These are phyloP conservation scores for Samia ricini DNA, from an alignment of 1,140 invertebrate genomes.

Conservation along the genomic window DNA sequence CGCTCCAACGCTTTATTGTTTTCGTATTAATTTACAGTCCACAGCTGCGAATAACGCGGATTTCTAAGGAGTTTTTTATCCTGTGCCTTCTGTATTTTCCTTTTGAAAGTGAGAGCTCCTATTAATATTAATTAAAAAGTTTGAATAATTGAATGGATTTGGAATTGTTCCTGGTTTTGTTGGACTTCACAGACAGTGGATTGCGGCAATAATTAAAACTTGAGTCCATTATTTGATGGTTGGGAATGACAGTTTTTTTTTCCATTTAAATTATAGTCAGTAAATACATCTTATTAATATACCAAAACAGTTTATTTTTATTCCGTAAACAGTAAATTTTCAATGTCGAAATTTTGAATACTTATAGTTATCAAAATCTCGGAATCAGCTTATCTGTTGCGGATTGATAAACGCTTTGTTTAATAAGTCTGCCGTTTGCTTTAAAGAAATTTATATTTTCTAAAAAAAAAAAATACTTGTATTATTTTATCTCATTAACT, in stretches of 20 bases:
- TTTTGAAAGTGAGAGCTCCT: conserved; percentile 72
- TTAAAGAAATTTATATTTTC: no score
- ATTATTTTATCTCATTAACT: no score
- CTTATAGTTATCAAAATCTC: no score
- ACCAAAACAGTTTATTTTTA: no score
- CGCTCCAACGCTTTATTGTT: conserved; percentile 62
- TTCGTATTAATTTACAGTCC: conserved; percentile 73
- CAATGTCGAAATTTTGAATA: no score
- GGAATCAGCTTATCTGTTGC: no score
- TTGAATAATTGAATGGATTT: conserved; percentile 75
- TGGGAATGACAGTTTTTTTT: conserved; percentile 43
- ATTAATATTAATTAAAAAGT: conserved; percentile 77
- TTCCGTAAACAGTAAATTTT: no score
- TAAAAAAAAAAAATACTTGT: no score
- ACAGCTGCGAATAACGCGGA: conserved; percentile 66
- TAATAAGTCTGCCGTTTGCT: no score
- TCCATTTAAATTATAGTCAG: background rate
- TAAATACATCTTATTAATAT: background rate
- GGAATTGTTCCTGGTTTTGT: conserved; percentile 67
- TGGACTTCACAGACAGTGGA: conserved; percentile 56
- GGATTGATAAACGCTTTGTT: no score
- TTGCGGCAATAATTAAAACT: conserved; percentile 70
- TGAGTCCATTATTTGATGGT: conserved; percentile 54
- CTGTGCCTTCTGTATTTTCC: conserved; percentile 66
- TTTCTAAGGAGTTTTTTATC: conserved; percentile 75